Evolutionary conservation across 2,797 vertebrate species (phyloP).

Genomic region (Lutjanus campechanus): DNA sequence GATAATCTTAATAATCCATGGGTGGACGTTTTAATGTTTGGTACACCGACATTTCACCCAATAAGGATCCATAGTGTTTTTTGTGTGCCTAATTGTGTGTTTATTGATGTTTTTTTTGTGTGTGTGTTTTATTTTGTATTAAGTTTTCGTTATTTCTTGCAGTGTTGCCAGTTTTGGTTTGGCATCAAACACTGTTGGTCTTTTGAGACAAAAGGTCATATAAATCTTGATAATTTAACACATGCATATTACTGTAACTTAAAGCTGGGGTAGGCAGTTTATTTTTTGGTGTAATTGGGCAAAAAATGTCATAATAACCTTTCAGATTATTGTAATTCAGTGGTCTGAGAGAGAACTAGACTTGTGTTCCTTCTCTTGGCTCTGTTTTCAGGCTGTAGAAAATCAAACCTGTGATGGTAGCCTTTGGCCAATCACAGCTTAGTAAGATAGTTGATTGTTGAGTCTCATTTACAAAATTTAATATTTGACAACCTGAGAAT

Average conservation of each 20-base stretch:
- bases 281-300: no score
- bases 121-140: not conserved
- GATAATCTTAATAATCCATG: not conserved
- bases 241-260: not conserved
- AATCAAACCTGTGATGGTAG: no score
- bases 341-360: no score
- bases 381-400: no score
- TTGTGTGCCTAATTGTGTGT: not conserved
- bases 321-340: no score
- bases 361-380: no score
- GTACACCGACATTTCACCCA: not conserved
- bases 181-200: not conserved
- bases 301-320: no score
- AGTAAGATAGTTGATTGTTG: no score
- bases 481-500: no score
- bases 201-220: conserved; percentile 1
- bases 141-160: not conserved
- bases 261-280: no score
- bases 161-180: not conserved
- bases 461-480: no score
- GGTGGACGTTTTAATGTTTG: not conserved
- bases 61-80: not conserved
- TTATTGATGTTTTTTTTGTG: not conserved
- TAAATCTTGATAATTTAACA: not conserved
- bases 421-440: no score